Evolutionary conservation across 2,113 vertebrate species (phyloP).

Genomic region (Dasypus novemcinctus): DNA sequence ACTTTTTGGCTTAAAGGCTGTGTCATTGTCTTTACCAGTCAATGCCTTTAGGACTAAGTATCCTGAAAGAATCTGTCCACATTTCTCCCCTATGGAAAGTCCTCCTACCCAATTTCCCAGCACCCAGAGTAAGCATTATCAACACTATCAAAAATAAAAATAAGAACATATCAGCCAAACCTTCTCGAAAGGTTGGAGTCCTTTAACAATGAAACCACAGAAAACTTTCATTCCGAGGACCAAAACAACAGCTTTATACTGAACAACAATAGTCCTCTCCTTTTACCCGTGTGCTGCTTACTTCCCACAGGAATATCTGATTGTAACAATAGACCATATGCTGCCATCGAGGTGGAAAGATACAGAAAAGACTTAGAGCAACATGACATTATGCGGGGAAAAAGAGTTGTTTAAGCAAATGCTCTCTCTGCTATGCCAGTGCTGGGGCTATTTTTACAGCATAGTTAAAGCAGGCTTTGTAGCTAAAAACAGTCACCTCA

Average conservation of each 20-base stretch:
- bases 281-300: neutral
- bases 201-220: conserved; percentile 54
- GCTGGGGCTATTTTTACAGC: conserved; percentile 53
- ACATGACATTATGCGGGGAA: neutral
- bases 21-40: conserved; percentile 42
- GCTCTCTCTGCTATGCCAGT: neutral
- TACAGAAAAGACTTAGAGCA: conserved; percentile 44
- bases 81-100: conserved; percentile 32
- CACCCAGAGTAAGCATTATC: conserved; percentile 41
- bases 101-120: conserved; percentile 41
- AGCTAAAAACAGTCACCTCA: conserved; percentile 47
- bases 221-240: neutral
- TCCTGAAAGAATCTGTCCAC: conserved; percentile 54
- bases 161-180: neutral
- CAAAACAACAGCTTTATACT: conserved; percentile 28
- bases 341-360: conserved; percentile 8
- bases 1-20: neutral
- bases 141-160: conserved; percentile 49
- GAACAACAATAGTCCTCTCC: conserved; percentile 8
- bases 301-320: conserved; percentile 34
- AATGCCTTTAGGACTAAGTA: conserved; percentile 59
- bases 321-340: conserved; percentile 55
- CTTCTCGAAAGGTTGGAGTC: conserved; percentile 43
- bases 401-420: conserved; percentile 63
- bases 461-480: neutral